phyloP scores from a whole-genome alignment of 1,140 invertebrate genomes.

The Brachionus rubens region DNA sequence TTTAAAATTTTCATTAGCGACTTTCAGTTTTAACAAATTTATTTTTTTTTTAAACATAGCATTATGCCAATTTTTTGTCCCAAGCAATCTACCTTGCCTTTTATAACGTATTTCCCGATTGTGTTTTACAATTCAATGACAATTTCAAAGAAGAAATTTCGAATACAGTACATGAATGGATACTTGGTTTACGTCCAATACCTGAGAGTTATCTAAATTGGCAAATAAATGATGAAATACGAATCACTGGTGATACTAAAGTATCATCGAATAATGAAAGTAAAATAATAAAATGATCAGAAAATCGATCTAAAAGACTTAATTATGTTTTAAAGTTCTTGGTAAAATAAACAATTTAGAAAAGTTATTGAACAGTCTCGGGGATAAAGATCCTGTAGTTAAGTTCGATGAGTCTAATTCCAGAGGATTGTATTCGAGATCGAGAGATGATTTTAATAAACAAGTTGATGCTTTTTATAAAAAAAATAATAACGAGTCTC shows the following conservation, averaged over 20 bases:
- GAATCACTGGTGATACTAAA: constrained; percentile 17
- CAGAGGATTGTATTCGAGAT: neutral
- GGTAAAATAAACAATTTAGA: constrained; percentile 24
- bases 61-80: constrained; percentile 24
- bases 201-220: constrained; percentile 42
- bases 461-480: neutral
- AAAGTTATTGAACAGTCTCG: constrained; percentile 2
- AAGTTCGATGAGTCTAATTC: neutral
- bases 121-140: constrained; percentile 1
- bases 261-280: constrained; percentile 27
- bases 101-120: constrained; percentile 33
- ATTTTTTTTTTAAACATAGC: neutral
- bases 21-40: neutral
- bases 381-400: neutral
- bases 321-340: constrained; percentile 4
- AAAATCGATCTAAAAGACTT: neutral
- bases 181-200: constrained; percentile 7
- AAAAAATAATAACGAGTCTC: constrained; percentile 23
- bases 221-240: constrained; percentile 41
- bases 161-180: constrained; percentile 29
- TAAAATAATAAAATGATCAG: neutral
- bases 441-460: neutral
- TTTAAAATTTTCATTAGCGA: neutral
- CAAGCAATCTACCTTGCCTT: constrained; percentile 43
- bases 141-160: constrained; percentile 28